phyloP scores from a whole-genome alignment of 2,888 invertebrate species.

The Carterocephalus palaemon region DNA sequence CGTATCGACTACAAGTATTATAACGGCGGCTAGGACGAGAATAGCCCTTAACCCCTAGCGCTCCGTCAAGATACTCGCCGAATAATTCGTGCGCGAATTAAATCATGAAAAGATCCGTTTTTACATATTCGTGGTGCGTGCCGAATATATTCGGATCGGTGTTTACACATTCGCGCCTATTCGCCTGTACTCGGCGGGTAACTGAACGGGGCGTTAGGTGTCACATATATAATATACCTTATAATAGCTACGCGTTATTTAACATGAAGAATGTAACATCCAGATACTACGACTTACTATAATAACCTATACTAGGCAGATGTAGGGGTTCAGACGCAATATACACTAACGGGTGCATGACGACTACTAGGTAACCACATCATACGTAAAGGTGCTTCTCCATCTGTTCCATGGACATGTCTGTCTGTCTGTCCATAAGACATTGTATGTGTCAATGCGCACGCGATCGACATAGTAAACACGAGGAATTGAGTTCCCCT shows the following conservation, averaged over 20 bases:
- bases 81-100: constrained; percentile 4
- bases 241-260: constrained; percentile 11
- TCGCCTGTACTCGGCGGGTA: too few species aligned
- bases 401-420: too few species aligned
- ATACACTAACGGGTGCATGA: constrained; percentile 10
- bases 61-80: constrained; percentile 18
- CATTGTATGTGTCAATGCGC: too few species aligned
- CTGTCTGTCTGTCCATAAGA: too few species aligned
- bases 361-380: too few species aligned
- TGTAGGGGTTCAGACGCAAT: constrained; percentile 23
- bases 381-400: too few species aligned
- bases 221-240: constrained; percentile 14
- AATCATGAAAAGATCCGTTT: too few species aligned
- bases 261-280: constrained; percentile 14
- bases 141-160: too few species aligned
- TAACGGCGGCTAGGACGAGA: constrained; percentile 6
- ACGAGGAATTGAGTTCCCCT: too few species aligned
- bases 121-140: too few species aligned
- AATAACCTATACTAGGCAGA: constrained; percentile 16
- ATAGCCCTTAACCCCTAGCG: constrained; percentile 15
- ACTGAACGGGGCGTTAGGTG: constrained; percentile 3
- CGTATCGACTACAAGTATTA: constrained; percentile 20
- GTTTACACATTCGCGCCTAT: too few species aligned
- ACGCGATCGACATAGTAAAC: too few species aligned
- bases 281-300: constrained; percentile 17